Evolutionary conservation across 2,888 invertebrate species (phyloP).

Genomic region (Oligia fasciuncula): DNA sequence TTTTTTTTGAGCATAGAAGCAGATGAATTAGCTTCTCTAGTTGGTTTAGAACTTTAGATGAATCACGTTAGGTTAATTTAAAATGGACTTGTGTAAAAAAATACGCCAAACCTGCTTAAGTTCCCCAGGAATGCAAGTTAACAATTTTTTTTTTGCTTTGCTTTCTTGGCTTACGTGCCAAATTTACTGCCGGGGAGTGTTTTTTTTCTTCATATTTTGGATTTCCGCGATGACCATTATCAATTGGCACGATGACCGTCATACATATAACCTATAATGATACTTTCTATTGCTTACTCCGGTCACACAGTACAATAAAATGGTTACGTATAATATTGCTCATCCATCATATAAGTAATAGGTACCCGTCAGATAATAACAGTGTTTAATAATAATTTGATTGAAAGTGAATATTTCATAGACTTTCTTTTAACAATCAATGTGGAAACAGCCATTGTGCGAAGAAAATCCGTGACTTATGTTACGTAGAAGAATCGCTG

Average conservation of each 20-base stretch:
- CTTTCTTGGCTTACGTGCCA: too few relatives aligned
- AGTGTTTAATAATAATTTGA: slow-evolving; percentile 35
- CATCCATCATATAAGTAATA: slow-evolving; percentile 10
- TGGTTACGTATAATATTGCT: slow-evolving; percentile 8
- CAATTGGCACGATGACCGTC: slow-evolving; percentile 1
- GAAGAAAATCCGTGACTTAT: slow-evolving; percentile 20
- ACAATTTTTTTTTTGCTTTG: neutral
- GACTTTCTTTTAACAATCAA: slow-evolving; percentile 44
- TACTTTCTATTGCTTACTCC: slow-evolving; percentile 3
- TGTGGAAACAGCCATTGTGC: slow-evolving; percentile 9
- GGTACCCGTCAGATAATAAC: slow-evolving; percentile 45
- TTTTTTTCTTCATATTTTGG: neutral
- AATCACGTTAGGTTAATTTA: neutral
- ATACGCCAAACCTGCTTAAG: neutral
- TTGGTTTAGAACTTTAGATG: neutral
- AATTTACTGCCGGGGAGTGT: neutral
- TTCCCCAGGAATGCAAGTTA: neutral
- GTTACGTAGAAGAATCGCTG: slow-evolving; percentile 9
- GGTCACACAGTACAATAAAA: slow-evolving; percentile 6
- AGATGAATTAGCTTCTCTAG: too few relatives aligned
- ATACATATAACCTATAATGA: neutral
- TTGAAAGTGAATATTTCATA: slow-evolving; percentile 42
- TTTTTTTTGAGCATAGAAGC: too few relatives aligned
- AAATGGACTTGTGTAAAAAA: neutral
- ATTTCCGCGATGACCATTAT: neutral